Evolutionary conservation across 2,888 invertebrate species (phyloP).

Genomic region (Amiota mariae): DNA sequence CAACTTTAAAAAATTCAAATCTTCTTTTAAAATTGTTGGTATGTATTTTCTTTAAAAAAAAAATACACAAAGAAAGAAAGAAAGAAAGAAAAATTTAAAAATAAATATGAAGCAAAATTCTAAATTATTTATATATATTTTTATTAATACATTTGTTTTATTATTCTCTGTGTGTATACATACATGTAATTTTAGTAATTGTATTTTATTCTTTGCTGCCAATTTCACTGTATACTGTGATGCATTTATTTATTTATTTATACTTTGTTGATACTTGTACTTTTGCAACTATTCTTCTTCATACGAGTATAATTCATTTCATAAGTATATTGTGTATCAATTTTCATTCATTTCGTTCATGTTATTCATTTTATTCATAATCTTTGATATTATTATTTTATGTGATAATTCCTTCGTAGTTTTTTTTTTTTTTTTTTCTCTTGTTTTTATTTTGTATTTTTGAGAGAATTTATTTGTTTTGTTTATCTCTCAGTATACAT

Average conservation of each 20-base stretch:
- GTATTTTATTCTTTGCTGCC: constrained; percentile 12
- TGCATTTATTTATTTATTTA: not conserved
- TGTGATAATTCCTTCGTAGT: no score
- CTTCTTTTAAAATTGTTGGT: no score
- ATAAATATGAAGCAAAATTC: not conserved
- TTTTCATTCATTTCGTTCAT: constrained; percentile 1
- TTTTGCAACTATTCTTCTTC: not conserved
- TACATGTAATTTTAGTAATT: constrained; percentile 35
- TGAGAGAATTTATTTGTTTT: no score
- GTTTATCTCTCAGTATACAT: no score
- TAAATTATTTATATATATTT: constrained; percentile 13
- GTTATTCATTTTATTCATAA: not conserved
- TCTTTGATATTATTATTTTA: not conserved
- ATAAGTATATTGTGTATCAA: no score
- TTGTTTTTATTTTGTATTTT: no score
- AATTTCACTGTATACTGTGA: not conserved
- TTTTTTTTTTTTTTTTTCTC: no score
- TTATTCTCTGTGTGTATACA: constrained; percentile 30
- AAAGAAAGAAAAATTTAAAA: no score
- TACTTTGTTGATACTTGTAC: not conserved
- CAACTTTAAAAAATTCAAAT: no score
- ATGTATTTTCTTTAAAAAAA: no score
- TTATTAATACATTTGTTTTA: constrained; percentile 31
- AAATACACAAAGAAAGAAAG: no score
- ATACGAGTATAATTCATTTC: no score